Base-by-base conservation (phyloP, 2,888 invertebrate species). In the Octodonta nipae region DNA sequence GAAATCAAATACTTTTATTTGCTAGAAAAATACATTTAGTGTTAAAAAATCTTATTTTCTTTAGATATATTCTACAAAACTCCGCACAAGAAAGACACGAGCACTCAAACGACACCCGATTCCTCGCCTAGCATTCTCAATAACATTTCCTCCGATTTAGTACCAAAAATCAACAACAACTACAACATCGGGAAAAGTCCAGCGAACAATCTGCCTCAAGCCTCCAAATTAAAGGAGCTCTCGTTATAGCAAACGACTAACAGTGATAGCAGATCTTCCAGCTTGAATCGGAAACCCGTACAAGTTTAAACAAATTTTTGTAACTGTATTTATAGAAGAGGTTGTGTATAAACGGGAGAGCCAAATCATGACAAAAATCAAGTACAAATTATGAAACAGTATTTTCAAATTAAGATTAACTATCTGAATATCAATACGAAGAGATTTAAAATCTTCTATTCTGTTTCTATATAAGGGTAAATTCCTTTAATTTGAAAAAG, bases 101-200 rank as follows among this genome's bases (percentile, higher is more conserved):
- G 58, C 36, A 61, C 61, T 10, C 59, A 61, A 51, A 61, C 61
- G n/a, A 45, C 48, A 14, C 51, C 53, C 8, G 40, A 49, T 15
- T 39, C 50, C 25, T 6, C 26, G 6, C 15, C 13, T 10, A 43
- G 40, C 28, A 51, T 50, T 33, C 41, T 46, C 20, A 39, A 51
- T 13, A 45, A 50, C 27, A 48, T 46, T 26, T 46, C 54, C 3
- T 42, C 52, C n/a, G 54, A 56, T 27, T 47, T 49, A 25, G 37
- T 51, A 27, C 51, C 50, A 11, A 60, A 58, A 42, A 50, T 57
- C 5, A 61, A 60, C 45, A 61, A 61, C 44, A 61, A 60, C 34
- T 54, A 52, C 42, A 56, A 51, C 37, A 51, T 60, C 7, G 54
- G 53, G 6, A 60, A 62, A 33, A 61, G 61, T 4, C 61, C 62